Evolutionary conservation across 2,888 invertebrate genomes (phyloP), one percentile per base, ranked within the genome.

Genomic region (Polydesmus complanatus): DNA sequence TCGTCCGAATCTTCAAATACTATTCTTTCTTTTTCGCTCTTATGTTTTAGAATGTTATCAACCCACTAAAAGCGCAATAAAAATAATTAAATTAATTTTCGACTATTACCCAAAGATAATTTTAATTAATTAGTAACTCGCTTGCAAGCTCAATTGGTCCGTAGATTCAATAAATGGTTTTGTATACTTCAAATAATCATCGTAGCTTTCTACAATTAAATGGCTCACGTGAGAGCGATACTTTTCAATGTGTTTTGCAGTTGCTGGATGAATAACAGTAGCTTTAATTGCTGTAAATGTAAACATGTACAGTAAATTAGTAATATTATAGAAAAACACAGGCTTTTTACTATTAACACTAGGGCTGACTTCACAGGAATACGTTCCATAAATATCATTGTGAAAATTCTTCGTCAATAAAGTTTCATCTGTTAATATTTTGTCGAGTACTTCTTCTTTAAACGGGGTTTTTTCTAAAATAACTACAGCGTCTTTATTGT

Each of bases 1-100:
- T 85, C 81, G 71, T 90, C 84, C 3, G 79, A 68, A 73, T 92
- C 88, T 72, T 90, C 88, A 72, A 82, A 86, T 3, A 94, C 79
- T 55, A 98, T 84, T 65, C 91, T 81, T 25, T 97, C 95, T 1
- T 79, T 77, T 77, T 98, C 98, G 54, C 85, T 83, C 72, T 88
- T 90, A 69, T 92, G 91, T 61, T 92, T 88, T 58, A 98, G 74
- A 64, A 98, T 92, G 73, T 99, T 99, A 73, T 90, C 88, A 0
- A 97, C 88, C 98, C 98, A 98, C 90, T 95, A 75, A 22, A 82
- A 81, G 64, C 61, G 65, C 65, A 64, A 66, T 62, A 21, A 18
- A 25, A 54, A 14, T 22, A 54, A n/a, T 18, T 5, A 25, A 26
- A 25, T 11, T 22, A 54, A 25, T 58, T 48, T 48, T 50, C 27